A percentile compares a stretch with the other conserved stretches of the same genome.
Evolutionary conservation across 2,113 vertebrate genomes (phyloP).

Genomic region (Gasterosteus nipponicus): DNA sequence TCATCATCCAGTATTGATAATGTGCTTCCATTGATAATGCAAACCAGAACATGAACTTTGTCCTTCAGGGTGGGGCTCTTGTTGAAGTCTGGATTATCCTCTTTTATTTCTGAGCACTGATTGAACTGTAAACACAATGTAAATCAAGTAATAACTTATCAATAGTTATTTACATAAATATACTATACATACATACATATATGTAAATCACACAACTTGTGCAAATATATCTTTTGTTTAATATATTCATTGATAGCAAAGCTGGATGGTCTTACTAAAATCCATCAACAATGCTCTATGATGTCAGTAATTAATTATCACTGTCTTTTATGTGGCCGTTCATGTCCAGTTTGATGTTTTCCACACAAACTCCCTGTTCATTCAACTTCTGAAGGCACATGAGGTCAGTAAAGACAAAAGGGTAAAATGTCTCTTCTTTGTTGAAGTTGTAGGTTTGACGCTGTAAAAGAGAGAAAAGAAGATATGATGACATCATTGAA

Average conservation of each 20-base stretch:
- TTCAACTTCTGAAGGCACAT: conserved; percentile 1
- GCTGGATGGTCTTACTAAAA: not conserved
- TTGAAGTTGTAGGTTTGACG: conserved; percentile 24
- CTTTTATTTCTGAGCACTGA: fast-evolving
- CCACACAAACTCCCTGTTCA: not conserved
- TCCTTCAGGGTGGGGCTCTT: conserved; percentile 4
- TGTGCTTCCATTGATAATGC: not conserved
- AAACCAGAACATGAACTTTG: conserved; percentile 48
- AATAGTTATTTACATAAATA: too few species aligned
- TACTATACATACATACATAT: too few species aligned
- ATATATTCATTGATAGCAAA: not conserved
- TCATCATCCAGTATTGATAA: not conserved
- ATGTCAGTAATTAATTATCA: not conserved
- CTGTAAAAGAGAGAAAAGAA: conserved; percentile 2
- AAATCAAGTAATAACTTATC: not conserved
- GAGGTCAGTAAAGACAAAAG: conserved; percentile 41
- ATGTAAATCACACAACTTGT: too few species aligned
- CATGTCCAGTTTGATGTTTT: conserved; percentile 45
- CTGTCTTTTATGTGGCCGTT: conserved; percentile 33
- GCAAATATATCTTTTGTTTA: too few species aligned
- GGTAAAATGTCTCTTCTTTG: not conserved
- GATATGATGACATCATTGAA: not conserved
- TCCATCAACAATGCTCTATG: not conserved
- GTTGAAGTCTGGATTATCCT: not conserved
- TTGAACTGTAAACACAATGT: conserved; percentile 36